Percentiles rank a stretch among this genome's conserved stretches.
These are phyloP conservation scores for Tiliacea aurago DNA, from an alignment of 2,888 invertebrate genomes.

Conservation along the genomic window DNA sequence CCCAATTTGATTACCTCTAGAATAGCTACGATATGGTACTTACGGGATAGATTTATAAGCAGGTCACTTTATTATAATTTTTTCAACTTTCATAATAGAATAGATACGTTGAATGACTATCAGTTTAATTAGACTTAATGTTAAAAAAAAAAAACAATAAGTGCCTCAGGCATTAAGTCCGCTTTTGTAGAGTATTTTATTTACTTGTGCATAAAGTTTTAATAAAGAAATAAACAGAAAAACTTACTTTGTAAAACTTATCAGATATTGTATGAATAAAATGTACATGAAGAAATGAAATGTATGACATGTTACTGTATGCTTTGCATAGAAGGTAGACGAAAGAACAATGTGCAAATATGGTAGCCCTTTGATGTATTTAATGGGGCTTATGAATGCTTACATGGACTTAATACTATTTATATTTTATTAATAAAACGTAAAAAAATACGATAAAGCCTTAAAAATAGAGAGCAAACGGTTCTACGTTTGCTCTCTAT, in stretches of 20 bases:
- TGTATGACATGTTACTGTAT: constrained; percentile 14
- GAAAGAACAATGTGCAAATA: constrained; percentile 18
- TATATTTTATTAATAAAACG: constrained; percentile 2
- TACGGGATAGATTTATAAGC: constrained; percentile 76
- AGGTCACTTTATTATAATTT: constrained; percentile 64
- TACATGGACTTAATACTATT: constrained; percentile 15
- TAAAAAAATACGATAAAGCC: not conserved
- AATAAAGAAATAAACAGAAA: not conserved
- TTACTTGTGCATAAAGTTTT: too few relatives aligned
- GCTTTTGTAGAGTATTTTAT: too few relatives aligned
- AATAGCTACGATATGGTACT: constrained; percentile 87
- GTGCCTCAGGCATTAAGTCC: too few relatives aligned
- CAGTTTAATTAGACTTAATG: not conserved
- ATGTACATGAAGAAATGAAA: constrained; percentile 38
- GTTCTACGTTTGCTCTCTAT: too few relatives aligned
- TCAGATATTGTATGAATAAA: not conserved
- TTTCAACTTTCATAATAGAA: not conserved
- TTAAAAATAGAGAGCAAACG: constrained; percentile 12
- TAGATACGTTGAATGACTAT: not conserved
- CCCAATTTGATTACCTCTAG: constrained; percentile 60
- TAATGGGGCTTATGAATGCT: constrained; percentile 12
- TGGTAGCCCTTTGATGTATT: constrained; percentile 32
- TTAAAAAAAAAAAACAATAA: not conserved
- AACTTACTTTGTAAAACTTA: not conserved
- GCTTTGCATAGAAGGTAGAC: constrained; percentile 6